Conservation (phyloP, 2,888 invertebrate genomes). For the Pemphredon lugubris region DNA sequence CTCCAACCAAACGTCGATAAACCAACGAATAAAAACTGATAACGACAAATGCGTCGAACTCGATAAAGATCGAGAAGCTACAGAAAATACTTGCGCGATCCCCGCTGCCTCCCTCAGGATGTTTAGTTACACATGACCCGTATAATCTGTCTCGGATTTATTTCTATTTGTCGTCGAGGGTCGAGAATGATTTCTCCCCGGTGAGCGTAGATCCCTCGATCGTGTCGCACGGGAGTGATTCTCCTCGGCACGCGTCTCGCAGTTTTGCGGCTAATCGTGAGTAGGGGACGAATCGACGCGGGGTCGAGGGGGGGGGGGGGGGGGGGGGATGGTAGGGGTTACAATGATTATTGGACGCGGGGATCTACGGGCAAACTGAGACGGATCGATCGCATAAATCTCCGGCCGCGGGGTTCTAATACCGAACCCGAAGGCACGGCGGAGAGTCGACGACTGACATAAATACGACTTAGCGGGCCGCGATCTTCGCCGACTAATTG, state of each 20-base stretch:
- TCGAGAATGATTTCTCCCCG: constrained; percentile 61
- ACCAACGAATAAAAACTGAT: no score
- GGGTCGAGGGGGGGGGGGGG: constrained; percentile 6
- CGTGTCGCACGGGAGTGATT: constrained; percentile 58
- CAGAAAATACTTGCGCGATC: background rate
- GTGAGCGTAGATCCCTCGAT: constrained; percentile 43
- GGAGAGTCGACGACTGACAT: constrained; percentile 68
- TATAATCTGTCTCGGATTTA: constrained; percentile 74
- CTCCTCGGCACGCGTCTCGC: constrained; percentile 40
- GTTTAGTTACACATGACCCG: background rate
- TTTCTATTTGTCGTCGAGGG: constrained; percentile 77
- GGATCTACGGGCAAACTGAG: constrained; percentile 76
- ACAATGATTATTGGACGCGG: constrained; percentile 55
- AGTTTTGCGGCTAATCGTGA: constrained; percentile 29
- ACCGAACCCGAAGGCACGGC: constrained; percentile 71
- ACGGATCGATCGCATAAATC: constrained; percentile 80
- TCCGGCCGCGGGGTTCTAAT: constrained; percentile 72
- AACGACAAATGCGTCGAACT: background rate
- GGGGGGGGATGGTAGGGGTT: constrained; percentile 19
- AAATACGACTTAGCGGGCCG: constrained; percentile 78
- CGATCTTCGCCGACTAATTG: constrained; percentile 76
- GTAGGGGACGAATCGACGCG: constrained; percentile 7
- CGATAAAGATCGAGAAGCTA: constrained; percentile 25
- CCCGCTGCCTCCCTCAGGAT: background rate
- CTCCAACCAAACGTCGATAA: no score